These are phyloP conservation scores for Ellobius talpinus DNA, from an alignment of 2,113 vertebrate genomes.

Conservation along the genomic window DNA sequence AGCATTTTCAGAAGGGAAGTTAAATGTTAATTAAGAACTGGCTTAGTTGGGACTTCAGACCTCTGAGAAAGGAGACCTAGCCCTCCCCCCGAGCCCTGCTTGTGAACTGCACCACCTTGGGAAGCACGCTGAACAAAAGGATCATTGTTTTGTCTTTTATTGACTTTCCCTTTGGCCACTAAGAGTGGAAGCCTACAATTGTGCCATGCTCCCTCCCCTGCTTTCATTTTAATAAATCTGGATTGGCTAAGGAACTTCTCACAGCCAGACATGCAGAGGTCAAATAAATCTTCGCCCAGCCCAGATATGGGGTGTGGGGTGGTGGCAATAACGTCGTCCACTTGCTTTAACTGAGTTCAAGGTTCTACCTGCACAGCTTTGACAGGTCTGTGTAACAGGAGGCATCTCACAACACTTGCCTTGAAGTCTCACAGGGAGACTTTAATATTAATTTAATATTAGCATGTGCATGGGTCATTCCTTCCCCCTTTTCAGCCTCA, in stretches of 20 bases:
- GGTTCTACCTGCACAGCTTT: not conserved
- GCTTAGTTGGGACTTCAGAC: not conserved
- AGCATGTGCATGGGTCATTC: not conserved
- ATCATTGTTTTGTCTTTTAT: not conserved
- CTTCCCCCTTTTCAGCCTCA: not conserved
- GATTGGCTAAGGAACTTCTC: not conserved
- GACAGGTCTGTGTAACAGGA: not conserved
- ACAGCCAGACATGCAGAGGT: not conserved
- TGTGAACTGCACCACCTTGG: not conserved
- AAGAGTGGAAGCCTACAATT: not conserved
- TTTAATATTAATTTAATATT: not conserved
- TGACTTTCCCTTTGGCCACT: constrained; percentile 34
- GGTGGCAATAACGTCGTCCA: not conserved
- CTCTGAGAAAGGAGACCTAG: not conserved
- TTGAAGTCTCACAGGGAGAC: not conserved
- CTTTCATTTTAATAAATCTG: not conserved
- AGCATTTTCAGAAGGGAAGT: constrained; percentile 33
- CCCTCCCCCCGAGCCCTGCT: not conserved
- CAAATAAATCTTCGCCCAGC: not conserved
- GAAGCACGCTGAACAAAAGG: not conserved
- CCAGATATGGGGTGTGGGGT: fast-evolving
- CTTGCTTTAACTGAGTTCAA: not conserved
- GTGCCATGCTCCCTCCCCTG: too few relatives aligned
- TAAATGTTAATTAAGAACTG: constrained; percentile 37
- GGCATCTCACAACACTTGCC: fast-evolving